These are phyloP conservation scores for Eurypyga helias DNA, from an alignment of 2,113 vertebrate species.

Conservation along the genomic window DNA sequence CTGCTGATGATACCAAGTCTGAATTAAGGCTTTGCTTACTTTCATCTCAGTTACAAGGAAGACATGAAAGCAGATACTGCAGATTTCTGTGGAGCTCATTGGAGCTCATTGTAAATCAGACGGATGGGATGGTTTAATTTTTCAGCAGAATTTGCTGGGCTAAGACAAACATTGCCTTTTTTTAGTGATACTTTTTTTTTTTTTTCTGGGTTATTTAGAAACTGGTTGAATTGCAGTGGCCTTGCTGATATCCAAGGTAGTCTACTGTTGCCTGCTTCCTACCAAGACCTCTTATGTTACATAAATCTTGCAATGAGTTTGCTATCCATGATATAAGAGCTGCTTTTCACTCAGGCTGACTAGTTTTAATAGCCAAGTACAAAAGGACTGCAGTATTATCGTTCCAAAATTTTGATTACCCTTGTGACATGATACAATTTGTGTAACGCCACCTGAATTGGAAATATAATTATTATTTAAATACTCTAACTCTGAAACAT, in stretches of 20 bases:
- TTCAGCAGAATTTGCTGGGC: neutral
- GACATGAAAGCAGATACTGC: neutral
- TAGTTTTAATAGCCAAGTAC: neutral
- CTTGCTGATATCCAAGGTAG: neutral
- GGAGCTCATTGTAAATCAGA: neutral
- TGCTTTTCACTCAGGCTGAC: neutral
- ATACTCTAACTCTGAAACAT: neutral
- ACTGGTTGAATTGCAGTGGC: neutral
- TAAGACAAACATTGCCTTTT: neutral
- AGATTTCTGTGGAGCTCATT: neutral
- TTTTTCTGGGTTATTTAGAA: neutral
- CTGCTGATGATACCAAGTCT: neutral
- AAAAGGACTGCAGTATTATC: neutral
- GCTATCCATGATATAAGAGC: neutral
- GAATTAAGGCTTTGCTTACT: conserved; percentile 14
- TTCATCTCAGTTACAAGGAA: conserved; percentile 1
- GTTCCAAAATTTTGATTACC: neutral
- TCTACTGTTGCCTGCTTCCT: neutral
- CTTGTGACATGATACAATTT: neutral
- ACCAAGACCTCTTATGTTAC: neutral
- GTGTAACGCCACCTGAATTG: neutral
- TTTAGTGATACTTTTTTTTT: neutral
- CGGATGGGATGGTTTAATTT: neutral
- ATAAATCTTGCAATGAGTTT: neutral
- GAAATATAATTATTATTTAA: conserved; percentile 13